Base-by-base conservation (phyloP, 2,797 vertebrate genomes). In the Enteromius viviparus region DNA sequence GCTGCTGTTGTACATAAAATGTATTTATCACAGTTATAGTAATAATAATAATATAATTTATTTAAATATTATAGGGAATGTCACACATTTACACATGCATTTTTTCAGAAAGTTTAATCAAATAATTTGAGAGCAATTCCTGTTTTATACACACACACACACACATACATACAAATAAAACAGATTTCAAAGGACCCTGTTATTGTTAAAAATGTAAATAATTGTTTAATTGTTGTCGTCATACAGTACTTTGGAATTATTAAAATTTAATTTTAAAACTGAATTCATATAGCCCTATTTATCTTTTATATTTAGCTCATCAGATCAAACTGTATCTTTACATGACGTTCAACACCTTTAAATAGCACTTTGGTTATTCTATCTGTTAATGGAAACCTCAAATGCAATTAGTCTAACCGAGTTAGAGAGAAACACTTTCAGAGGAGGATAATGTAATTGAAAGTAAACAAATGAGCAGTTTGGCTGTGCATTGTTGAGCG, bases 391-490 rank as follows among this genome's bases (percentile, higher is more conserved):
- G 42, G 70, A 60, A 37, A 72, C 65, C 23, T 19, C 6, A 6
- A 60, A 71, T 49, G 0, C 69, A 60, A 29, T 81, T 62, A 74
- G 55, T 64, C 6, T 37, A 55, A 69, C 12, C 2, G 11, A 37
- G 40, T 82, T 55, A 40, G 34, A 55, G 19, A 47, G 49, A 76
- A 32, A 76, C 9, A 17, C 62, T 53, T 68, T 66, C 58, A 58
- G 3, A 23, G 65, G n/a, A 21, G 51, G 23, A 1, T 69, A 10
- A 69, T 77, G 42, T 42, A 60, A 37, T 58, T 69, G 62, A 40
- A 66, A n/a, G 49, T 65, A 65, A 75, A 65, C 21, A 17, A 23
- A 55, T 29, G 11, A 37, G 19, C 40, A 65, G 29, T 40, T 6
- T 34, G 45, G 11, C 32, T 62, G 12, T 4, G 21, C 26, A 26